These are phyloP conservation scores for Rhimphoctona megacephalus DNA, from an alignment of 2,888 invertebrate species.

Conservation along the genomic window DNA sequence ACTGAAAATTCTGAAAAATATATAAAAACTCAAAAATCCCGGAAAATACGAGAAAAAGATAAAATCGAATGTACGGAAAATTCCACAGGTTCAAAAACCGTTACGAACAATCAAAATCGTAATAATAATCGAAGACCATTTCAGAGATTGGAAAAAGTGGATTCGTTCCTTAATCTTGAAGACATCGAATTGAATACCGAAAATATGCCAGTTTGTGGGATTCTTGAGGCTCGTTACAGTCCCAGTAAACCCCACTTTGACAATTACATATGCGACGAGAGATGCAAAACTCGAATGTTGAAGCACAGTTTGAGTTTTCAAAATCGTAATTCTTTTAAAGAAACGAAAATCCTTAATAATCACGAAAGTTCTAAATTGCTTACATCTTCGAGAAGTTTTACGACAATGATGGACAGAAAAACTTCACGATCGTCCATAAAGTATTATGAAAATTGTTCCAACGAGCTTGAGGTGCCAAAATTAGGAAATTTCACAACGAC, in stretches of 20 bases:
- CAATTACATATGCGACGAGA: conserved; percentile 75
- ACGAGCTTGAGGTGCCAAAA: conserved; percentile 60
- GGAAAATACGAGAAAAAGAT: neutral
- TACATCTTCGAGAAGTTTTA: conserved; percentile 73
- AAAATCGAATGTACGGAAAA: neutral
- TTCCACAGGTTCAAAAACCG: neutral
- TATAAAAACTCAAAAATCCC: neutral
- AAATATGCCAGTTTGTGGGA: conserved; percentile 67
- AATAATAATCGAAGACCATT: neutral
- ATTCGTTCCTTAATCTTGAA: conserved; percentile 67
- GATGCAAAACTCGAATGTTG: conserved; percentile 67
- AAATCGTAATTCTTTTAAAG: conserved; percentile 59
- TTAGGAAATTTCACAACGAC: conserved; percentile 73
- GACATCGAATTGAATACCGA: conserved; percentile 63
- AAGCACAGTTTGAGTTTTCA: conserved; percentile 78
- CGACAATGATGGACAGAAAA: conserved; percentile 23
- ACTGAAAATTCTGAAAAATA: neutral
- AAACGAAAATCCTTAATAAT: conserved; percentile 70
- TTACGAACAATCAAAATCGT: conserved; percentile 16
- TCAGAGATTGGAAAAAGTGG: conserved; percentile 69
- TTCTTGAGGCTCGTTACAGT: conserved; percentile 71
- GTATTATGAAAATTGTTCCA: neutral
- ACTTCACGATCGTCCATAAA: neutral
- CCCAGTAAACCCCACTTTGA: conserved; percentile 65
- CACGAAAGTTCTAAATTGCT: conserved; percentile 63